Percentiles rank a stretch among this genome's conserved stretches.
Conservation (phyloP, 2,113 vertebrate genomes). For the Chloropsis hardwickii region DNA sequence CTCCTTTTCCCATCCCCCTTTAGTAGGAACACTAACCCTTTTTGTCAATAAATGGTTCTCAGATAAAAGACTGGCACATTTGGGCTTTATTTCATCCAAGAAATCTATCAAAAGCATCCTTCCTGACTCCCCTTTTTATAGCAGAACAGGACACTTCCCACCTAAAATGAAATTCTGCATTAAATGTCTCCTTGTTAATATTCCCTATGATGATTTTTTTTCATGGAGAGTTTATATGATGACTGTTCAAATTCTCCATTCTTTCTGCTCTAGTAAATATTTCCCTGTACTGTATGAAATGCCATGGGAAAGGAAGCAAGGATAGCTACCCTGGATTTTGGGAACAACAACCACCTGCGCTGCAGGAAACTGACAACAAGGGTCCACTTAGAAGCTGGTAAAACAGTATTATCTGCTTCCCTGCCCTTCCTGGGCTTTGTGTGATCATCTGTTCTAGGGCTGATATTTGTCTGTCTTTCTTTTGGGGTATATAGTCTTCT, state of each 20-base stretch:
- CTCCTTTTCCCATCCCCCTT: not conserved
- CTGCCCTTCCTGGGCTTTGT: not conserved
- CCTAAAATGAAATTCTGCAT: not conserved
- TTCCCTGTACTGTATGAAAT: not conserved
- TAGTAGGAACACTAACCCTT: not conserved
- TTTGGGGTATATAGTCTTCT: not conserved
- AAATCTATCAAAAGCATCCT: not conserved
- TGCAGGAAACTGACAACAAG: not conserved
- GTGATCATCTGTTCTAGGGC: not conserved
- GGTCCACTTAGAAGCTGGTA: not conserved
- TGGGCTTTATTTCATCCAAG: not conserved
- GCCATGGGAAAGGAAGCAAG: not conserved
- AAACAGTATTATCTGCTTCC: not conserved
- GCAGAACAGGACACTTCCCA: not conserved
- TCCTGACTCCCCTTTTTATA: no score
- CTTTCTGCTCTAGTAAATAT: not conserved
- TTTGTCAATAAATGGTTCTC: not conserved
- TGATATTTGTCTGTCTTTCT: not conserved
- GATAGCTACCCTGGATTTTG: not conserved
- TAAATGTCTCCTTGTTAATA: not conserved
- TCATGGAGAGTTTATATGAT: not conserved
- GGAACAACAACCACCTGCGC: not conserved
- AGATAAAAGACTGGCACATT: not conserved
- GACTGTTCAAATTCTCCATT: not conserved
- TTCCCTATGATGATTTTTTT: not conserved